These are phyloP conservation scores for Carcina quercana DNA, from an alignment of 2,888 invertebrate species.

Conservation along the genomic window DNA sequence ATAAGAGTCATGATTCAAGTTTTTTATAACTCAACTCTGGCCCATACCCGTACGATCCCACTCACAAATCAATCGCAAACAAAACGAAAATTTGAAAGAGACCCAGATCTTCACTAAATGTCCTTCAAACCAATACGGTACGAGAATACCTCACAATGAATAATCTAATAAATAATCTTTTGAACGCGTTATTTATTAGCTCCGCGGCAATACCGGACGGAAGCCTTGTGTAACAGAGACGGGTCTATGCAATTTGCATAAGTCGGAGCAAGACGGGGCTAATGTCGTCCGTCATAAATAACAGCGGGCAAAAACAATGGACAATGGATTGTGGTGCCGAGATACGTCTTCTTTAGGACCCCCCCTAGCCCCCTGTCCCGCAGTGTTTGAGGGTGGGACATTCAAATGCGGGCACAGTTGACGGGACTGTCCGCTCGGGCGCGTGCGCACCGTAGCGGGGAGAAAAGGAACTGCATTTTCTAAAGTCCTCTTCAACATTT, in stretches of 20 bases:
- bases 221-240: slow-evolving; percentile 49
- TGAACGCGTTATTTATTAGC: slow-evolving; percentile 67
- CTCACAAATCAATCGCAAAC: slow-evolving; percentile 59
- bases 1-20: neutral
- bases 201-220: slow-evolving; percentile 59
- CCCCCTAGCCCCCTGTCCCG: slow-evolving; percentile 22
- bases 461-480: neutral
- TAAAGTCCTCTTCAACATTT: neutral
- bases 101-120: slow-evolving; percentile 42
- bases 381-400: slow-evolving; percentile 17
- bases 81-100: no score
- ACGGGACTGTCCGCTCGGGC: slow-evolving; percentile 23
- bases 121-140: slow-evolving; percentile 67
- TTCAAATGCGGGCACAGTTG: slow-evolving; percentile 20
- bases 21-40: neutral
- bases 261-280: slow-evolving; percentile 39
- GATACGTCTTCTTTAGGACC: slow-evolving; percentile 69
- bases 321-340: slow-evolving; percentile 68
- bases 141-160: slow-evolving; percentile 57
- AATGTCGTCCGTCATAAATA: slow-evolving; percentile 69
- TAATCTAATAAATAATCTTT: slow-evolving; percentile 74
- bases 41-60: neutral
- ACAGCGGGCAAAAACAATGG: slow-evolving; percentile 71
- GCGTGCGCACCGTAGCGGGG: slow-evolving; percentile 33
- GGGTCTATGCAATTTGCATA: slow-evolving; percentile 12